Conservation (phyloP, 2,797 vertebrate genomes). For the Aselliscus stoliczkanus region DNA sequence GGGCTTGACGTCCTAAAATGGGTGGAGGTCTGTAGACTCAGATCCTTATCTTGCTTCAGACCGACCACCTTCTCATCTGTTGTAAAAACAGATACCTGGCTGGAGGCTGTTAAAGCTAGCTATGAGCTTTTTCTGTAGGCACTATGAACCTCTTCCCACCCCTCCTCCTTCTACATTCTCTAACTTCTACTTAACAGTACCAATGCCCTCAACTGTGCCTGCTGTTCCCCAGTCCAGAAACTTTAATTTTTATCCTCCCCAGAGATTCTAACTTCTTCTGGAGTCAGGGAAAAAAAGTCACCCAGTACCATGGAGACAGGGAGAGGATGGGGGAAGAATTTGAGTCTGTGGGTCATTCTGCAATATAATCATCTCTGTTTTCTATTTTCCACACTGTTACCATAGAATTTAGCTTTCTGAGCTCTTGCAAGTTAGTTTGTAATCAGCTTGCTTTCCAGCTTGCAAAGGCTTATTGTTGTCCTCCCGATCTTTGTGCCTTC, state of each 20-base stretch:
- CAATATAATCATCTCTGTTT: not conserved
- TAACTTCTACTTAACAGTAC: not conserved
- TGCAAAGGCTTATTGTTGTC: not conserved
- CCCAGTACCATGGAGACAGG: not conserved
- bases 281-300: not conserved
- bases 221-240: not conserved
- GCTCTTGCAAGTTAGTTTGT: not conserved
- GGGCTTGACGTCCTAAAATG: no score
- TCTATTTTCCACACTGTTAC: not conserved
- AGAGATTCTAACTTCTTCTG: not conserved
- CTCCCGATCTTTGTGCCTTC: not conserved
- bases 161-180: no score
- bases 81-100: no score
- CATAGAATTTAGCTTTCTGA: not conserved
- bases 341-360: not conserved
- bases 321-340: not conserved
- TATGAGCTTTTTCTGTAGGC: no score
- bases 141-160: no score
- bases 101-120: no score
- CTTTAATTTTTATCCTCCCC: not conserved
- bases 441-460: not conserved
- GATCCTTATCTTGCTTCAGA: no score
- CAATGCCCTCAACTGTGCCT: not conserved
- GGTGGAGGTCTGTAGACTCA: no score
- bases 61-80: no score